These are phyloP conservation scores for Pleuronectes platessa DNA, from an alignment of 2,113 vertebrate species.

Conservation along the genomic window DNA sequence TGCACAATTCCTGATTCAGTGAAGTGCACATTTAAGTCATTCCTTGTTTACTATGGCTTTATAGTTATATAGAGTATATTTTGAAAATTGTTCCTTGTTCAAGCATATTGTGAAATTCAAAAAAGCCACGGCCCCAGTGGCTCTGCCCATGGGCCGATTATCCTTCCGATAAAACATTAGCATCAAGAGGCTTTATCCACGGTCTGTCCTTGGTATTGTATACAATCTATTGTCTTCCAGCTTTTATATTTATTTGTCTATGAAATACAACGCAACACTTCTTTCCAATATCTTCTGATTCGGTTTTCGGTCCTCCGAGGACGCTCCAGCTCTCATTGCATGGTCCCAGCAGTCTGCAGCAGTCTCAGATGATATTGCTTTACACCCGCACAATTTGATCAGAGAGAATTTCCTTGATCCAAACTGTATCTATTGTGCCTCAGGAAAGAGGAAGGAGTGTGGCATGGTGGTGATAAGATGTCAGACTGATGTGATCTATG, in stretches of 20 bases:
- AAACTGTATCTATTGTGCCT: conserved; percentile 23
- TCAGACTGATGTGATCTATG: conserved; percentile 51
- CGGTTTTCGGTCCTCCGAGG: conserved; percentile 10
- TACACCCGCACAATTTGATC: conserved; percentile 39
- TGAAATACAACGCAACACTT: conserved; percentile 1
- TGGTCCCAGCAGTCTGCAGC: conserved; percentile 10
- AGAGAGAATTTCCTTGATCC: conserved; percentile 13
- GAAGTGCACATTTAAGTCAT: no score
- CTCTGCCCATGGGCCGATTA: not conserved
- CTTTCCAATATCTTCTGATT: conserved; percentile 31
- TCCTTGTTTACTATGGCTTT: no score
- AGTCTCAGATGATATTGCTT: conserved; percentile 31
- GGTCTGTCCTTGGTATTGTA: not conserved
- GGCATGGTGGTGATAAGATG: conserved; percentile 7
- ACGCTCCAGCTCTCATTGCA: not conserved
- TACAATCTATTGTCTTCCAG: not conserved
- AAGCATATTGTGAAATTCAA: no score
- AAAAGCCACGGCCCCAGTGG: no score
- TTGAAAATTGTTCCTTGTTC: not conserved
- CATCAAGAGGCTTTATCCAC: not conserved
- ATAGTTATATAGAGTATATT: no score
- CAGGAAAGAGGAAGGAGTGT: not conserved
- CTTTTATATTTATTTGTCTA: conserved; percentile 1
- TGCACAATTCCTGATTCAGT: no score
- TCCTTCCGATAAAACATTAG: not conserved